Evolutionary conservation across 2,113 vertebrate genomes (phyloP).

Genomic region (Bubo blakistoni): DNA sequence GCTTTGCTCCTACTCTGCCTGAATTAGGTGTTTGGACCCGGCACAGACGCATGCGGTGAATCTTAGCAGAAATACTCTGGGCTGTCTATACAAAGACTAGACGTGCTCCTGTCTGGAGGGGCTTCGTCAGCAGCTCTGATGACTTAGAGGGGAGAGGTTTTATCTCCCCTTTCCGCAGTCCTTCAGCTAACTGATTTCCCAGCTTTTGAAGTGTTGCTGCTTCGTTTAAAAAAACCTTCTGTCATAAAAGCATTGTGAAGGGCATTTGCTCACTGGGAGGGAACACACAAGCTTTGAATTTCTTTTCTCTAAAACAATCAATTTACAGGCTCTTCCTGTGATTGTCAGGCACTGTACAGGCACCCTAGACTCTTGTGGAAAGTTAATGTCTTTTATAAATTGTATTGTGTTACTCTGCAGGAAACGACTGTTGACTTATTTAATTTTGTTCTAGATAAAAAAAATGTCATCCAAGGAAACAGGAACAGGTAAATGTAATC

Average conservation of each 20-base stretch:
- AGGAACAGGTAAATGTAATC: not conserved
- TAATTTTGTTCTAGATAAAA: not conserved
- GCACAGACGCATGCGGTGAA: fast-evolving
- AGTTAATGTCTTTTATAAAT: not conserved
- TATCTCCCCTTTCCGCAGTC: not conserved
- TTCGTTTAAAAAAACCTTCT: not conserved
- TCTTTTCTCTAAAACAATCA: not conserved
- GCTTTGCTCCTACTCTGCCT: not conserved
- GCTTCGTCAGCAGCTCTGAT: not conserved
- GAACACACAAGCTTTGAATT: not conserved
- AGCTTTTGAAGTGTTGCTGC: not conserved
- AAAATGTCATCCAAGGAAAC: not conserved
- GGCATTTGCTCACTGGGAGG: not conserved
- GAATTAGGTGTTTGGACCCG: not conserved
- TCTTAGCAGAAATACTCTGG: not conserved
- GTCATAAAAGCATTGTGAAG: not conserved
- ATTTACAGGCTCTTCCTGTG: not conserved
- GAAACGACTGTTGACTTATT: not conserved
- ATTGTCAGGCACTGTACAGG: not conserved
- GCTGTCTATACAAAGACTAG: not conserved
- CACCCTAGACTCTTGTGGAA: not conserved
- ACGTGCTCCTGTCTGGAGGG: not conserved
- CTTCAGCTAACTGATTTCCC: not conserved
- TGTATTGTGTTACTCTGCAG: not conserved
- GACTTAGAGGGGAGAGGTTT: not conserved